These are phyloP conservation scores for Malaclemys terrapin DNA, from an alignment of 2,113 vertebrate species.

Conservation along the genomic window DNA sequence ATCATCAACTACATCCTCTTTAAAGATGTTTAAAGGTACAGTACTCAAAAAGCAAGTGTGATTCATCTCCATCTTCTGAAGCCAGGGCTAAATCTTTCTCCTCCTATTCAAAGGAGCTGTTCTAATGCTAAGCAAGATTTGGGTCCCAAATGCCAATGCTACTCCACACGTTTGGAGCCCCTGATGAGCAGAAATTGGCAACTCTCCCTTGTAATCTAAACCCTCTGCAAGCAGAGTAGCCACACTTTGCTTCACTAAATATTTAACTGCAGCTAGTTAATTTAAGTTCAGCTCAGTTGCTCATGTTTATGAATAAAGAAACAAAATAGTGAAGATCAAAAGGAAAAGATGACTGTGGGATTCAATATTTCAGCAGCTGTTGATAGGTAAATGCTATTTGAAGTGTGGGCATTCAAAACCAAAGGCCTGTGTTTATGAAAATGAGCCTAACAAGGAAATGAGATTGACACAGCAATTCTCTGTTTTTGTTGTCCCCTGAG, in stretches of 20 bases:
- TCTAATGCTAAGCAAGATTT: conserved; percentile 44
- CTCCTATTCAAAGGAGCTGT: conserved; percentile 45
- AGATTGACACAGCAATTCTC: conserved; percentile 82
- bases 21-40: conserved; percentile 49
- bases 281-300: conserved; percentile 77
- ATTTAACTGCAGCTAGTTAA: conserved; percentile 78
- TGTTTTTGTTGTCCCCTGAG: conserved; percentile 80
- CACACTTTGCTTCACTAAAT: conserved; percentile 70
- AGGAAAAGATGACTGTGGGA: conserved; percentile 79
- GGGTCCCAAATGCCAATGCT: conserved; percentile 59
- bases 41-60: conserved; percentile 71
- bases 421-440: conserved; percentile 77
- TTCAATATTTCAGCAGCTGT: conserved; percentile 78
- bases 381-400: conserved; percentile 74
- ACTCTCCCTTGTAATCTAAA: conserved; percentile 69
- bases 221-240: conserved; percentile 57
- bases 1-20: conserved; percentile 56
- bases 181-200: conserved; percentile 70
- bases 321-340: conserved; percentile 81
- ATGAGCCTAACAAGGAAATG: conserved; percentile 82
- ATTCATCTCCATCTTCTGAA: conserved; percentile 62
- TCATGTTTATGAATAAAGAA: conserved; percentile 84
- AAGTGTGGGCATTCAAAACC: conserved; percentile 75
- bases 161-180: conserved; percentile 59
- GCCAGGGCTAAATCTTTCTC: conserved; percentile 62